Evolutionary conservation across 2,113 vertebrate genomes (phyloP).

Genomic region (Barnardius zonarius): DNA sequence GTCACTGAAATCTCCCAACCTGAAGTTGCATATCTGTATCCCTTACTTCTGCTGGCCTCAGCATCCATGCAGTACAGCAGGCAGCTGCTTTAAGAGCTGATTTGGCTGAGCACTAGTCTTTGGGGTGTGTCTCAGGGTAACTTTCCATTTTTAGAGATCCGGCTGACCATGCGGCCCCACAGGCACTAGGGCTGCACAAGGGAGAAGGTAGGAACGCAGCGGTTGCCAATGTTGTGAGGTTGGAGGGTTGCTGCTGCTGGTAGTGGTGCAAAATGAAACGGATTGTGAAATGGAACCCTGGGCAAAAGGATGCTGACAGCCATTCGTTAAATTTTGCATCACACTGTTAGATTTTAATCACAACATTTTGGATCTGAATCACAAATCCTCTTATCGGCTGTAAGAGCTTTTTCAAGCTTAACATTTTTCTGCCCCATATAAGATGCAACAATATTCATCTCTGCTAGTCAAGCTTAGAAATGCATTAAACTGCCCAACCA

Average conservation of each 20-base stretch:
- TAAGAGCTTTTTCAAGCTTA: constrained; percentile 51
- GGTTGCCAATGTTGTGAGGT: not conserved
- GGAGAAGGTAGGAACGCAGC: not conserved
- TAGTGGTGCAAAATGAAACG: not conserved
- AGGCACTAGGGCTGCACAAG: not conserved
- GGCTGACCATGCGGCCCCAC: constrained; percentile 30
- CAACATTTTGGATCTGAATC: constrained; percentile 42
- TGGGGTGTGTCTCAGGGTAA: not conserved
- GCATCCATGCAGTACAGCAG: not conserved
- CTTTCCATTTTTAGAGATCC: constrained; percentile 28
- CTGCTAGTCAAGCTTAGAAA: constrained; percentile 61
- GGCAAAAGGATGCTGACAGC: constrained; percentile 31
- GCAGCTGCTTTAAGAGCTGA: constrained; percentile 47
- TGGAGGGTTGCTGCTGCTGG: not conserved
- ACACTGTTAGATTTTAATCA: constrained; percentile 59
- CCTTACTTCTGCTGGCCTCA: constrained; percentile 39
- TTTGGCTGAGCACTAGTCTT: constrained; percentile 30
- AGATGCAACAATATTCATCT: constrained; percentile 63
- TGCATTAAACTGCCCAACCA: constrained; percentile 67
- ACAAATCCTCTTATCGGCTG: constrained; percentile 45
- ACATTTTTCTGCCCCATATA: constrained; percentile 49
- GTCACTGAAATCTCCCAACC: not conserved
- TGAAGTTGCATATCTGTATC: not conserved
- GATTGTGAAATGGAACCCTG: not conserved
- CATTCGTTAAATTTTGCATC: constrained; percentile 37